phyloP scores from a whole-genome alignment of 2,888 invertebrate genomes.

The Drosophila recens region DNA sequence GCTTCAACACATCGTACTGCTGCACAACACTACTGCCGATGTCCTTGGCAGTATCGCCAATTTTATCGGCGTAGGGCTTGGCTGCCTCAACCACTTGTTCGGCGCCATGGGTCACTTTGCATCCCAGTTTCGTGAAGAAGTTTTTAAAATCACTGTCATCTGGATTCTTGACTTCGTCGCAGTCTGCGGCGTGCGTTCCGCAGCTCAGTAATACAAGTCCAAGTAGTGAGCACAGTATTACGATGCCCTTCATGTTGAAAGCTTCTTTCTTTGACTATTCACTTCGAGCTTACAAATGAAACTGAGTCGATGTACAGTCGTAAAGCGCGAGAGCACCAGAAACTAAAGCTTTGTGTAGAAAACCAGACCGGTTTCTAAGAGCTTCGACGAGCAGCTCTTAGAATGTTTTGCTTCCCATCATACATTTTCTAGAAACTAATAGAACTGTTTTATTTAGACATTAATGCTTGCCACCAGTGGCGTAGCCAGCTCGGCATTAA shows the following conservation, averaged over 20 bases:
- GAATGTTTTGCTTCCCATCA: not conserved
- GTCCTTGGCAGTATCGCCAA: slow-evolving; percentile 81
- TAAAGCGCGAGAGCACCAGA: not conserved
- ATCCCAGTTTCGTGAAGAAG: slow-evolving; percentile 81
- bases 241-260: slow-evolving; percentile 66
- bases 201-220: slow-evolving; percentile 50
- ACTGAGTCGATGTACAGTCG: slow-evolving; percentile 30
- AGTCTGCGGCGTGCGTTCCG: slow-evolving; percentile 52
- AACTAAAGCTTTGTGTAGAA: slow-evolving; percentile 6
- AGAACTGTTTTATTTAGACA: slow-evolving; percentile 2
- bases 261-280: slow-evolving; percentile 34
- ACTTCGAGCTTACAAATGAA: slow-evolving; percentile 41
- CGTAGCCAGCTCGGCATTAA: not conserved
- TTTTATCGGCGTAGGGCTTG: slow-evolving; percentile 79
- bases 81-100: slow-evolving; percentile 74
- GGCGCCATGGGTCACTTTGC: slow-evolving; percentile 80
- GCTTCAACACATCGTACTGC: slow-evolving; percentile 82
- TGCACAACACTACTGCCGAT: slow-evolving; percentile 74
- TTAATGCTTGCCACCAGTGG: not conserved
- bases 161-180: slow-evolving; percentile 57
- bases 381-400: not conserved
- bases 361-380: slow-evolving; percentile 13
- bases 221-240: slow-evolving; percentile 55
- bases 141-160: slow-evolving; percentile 75
- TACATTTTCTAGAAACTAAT: slow-evolving; percentile 1